Conservation (phyloP, 2,888 invertebrate genomes). For the Ochropacha duplaris region DNA sequence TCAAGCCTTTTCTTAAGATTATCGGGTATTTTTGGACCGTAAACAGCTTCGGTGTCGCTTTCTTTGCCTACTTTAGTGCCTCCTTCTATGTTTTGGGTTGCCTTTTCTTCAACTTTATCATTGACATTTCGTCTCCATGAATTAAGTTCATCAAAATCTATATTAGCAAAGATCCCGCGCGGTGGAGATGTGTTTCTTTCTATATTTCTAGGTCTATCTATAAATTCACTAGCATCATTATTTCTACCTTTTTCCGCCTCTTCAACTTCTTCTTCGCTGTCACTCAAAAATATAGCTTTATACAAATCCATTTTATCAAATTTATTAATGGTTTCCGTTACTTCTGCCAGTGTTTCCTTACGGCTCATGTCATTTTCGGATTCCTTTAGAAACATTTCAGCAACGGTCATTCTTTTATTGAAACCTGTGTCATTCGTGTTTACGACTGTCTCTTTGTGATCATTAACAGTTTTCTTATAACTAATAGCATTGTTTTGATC, state of each 20-base stretch:
- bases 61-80: slow-evolving; percentile 11
- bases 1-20: slow-evolving; percentile 57
- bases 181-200: slow-evolving; percentile 87
- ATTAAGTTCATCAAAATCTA: slow-evolving; percentile 83
- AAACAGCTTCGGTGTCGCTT: slow-evolving; percentile 50
- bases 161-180: slow-evolving; percentile 87
- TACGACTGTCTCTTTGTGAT: slow-evolving; percentile 1
- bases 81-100: slow-evolving; percentile 15
- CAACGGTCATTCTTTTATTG: slow-evolving; percentile 72
- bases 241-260: slow-evolving; percentile 17
- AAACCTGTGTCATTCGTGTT: slow-evolving; percentile 25
- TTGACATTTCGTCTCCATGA: slow-evolving; percentile 63
- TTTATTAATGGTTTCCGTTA: slow-evolving; percentile 70
- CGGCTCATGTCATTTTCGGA: slow-evolving; percentile 57
- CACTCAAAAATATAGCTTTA: slow-evolving; percentile 93
- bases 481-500: slow-evolving; percentile 5
- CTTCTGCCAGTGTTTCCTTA: slow-evolving; percentile 48
- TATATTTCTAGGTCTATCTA: slow-evolving; percentile 77
- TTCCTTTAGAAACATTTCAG: slow-evolving; percentile 74
- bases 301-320: slow-evolving; percentile 89
- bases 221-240: slow-evolving; percentile 34
- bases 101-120: slow-evolving; percentile 28
- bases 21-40: slow-evolving; percentile 84
- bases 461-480: slow-evolving; percentile 3
- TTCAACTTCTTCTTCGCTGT: slow-evolving; percentile 86